These are phyloP conservation scores for Sarcophaga peregrina DNA, from an alignment of 1,140 invertebrate species.

Conservation along the genomic window DNA sequence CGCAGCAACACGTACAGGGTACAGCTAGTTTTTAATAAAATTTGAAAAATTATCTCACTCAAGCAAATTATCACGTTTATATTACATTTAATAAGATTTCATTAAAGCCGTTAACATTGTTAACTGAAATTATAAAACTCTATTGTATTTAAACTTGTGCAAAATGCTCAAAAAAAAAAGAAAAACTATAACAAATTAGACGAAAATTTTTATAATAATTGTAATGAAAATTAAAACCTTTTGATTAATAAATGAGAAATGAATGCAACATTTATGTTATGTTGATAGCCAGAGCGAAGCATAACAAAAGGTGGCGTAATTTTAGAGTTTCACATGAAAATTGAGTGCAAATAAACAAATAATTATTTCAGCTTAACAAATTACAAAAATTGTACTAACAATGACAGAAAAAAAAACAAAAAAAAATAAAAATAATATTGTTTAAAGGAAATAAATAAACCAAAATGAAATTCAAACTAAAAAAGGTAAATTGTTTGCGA, in stretches of 20 bases:
- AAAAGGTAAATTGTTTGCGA: background rate
- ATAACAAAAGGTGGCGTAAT: background rate
- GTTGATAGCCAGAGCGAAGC: constrained; percentile 3
- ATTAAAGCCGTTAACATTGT: too few relatives aligned
- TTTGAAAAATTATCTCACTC: too few relatives aligned
- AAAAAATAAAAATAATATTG: too few relatives aligned
- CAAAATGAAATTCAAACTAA: background rate
- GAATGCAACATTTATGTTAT: background rate
- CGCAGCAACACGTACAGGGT: too few relatives aligned
- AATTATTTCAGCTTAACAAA: background rate
- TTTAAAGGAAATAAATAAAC: background rate
- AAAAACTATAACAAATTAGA: background rate
- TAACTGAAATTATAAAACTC: too few relatives aligned
- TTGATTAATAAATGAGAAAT: background rate
- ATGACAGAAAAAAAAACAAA: background rate
- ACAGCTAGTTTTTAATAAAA: too few relatives aligned
- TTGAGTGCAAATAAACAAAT: constrained; percentile 7
- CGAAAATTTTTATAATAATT: background rate
- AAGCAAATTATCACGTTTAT: too few relatives aligned
- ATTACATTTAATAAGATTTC: too few relatives aligned
- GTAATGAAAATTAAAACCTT: background rate
- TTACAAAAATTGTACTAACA: background rate
- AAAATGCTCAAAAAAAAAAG: background rate
- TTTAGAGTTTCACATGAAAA: constrained; percentile 5
- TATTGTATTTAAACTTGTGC: background rate